phyloP scores from a whole-genome alignment of 2,113 vertebrate species.

The Vimba vimba region DNA sequence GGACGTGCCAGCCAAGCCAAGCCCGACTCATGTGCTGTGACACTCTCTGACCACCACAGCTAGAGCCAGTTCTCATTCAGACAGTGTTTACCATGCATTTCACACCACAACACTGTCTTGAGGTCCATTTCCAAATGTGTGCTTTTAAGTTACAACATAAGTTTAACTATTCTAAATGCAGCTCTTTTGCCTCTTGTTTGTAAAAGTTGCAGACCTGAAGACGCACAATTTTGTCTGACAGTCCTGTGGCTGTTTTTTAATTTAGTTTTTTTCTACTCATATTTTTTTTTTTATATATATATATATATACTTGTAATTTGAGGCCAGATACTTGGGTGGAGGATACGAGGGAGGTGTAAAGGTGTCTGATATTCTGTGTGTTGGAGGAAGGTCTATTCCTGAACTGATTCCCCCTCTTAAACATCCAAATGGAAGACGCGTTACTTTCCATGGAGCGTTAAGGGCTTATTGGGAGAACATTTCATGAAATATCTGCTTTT shows the following conservation, averaged over 20 bases:
- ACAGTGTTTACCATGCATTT: background rate
- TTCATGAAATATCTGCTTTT: conserved; percentile 66
- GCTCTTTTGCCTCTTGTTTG: conserved; percentile 13
- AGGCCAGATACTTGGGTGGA: conserved; percentile 60
- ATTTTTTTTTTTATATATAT: background rate
- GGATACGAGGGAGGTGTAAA: conserved; percentile 52
- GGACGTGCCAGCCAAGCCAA: conserved; percentile 80
- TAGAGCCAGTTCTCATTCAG: background rate
- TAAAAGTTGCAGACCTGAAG: conserved; percentile 19
- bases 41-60: background rate
- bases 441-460: background rate
- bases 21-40: conserved; percentile 82
- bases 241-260: background rate
- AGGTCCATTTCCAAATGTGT: background rate
- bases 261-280: background rate
- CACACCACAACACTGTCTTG: background rate
- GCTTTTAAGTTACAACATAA: background rate
- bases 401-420: background rate
- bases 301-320: conserved; percentile 14
- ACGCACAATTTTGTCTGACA: conserved; percentile 14
- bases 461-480: conserved; percentile 46
- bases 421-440: background rate
- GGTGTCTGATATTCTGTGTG: conserved; percentile 61
- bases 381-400: conserved; percentile 56
- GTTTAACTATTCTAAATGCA: conserved; percentile 26